Evolutionary conservation across 2,797 vertebrate species (phyloP), one percentile per base, ranked within the genome.

Genomic region (Chaetodon trifasciatus): DNA sequence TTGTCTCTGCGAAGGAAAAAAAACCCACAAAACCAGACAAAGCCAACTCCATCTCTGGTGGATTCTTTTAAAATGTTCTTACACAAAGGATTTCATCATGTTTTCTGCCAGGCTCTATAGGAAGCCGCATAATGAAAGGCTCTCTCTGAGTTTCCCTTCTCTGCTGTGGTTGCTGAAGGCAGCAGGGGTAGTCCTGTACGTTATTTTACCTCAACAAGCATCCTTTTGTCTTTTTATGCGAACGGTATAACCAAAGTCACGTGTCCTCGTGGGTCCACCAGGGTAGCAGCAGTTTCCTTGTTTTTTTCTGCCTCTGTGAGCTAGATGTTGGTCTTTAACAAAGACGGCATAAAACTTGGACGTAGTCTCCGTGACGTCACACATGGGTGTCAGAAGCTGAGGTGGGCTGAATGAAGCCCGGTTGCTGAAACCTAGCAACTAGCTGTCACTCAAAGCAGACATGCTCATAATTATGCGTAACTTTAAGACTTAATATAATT

Each of bases 11-110:
- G 53, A 57, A 21, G 3, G n/a, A n/a, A 62, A 4, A 44, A 46
- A 53, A 58, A 16, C 1, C 28, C 32, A 72, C n/a, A 63, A 62
- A 81, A 35, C 44, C 23, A 39, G 52, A 76, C 37, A 66, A 46
- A 66, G 63, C 15, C n/a, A 21, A 28, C 39, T 32, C 40, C 67
- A 9, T 82, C 55, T 77, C 63, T 75, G 40, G 44, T 60, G 61
- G 61, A 23, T 70, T 83, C 57, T 17, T 65, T 69, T 44, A 32
- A 85, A 76, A 66, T 68, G 6, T 57, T 74, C n/a, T 46, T 2
- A 28, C 60, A 16, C 62, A 81, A 70, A 76, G 44, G 44, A 72
- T 90, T 87, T 74, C 60, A 83, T 71, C 65, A 57, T 70, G 64
- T 60, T 82, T 77, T 60, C 77, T 60, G 28, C 11, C n/a, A 53